phyloP scores from a whole-genome alignment of 2,888 invertebrate genomes.

The Mythimna vitellina region DNA sequence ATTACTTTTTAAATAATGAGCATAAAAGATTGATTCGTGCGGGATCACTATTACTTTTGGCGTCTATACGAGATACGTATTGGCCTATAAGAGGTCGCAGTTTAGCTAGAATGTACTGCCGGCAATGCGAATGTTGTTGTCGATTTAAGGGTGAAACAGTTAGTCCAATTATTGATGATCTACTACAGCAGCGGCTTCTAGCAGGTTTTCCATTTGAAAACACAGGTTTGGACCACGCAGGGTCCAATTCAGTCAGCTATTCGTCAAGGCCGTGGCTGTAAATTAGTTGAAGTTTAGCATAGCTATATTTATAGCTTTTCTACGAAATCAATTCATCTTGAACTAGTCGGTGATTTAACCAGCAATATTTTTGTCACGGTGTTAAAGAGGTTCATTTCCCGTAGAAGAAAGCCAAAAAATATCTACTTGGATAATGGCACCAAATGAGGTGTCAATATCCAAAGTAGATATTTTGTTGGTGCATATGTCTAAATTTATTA shows the following conservation, averaged over 20 bases:
- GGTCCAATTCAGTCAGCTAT: neutral
- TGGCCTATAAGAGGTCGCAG: too few species aligned
- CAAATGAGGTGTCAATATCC: too few species aligned
- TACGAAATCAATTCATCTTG: slow-evolving; percentile 1
- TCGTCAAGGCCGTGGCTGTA: neutral
- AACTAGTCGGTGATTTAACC: slow-evolving; percentile 3
- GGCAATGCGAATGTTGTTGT: too few species aligned
- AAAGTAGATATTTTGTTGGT: neutral
- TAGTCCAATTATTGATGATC: too few species aligned
- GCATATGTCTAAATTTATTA: slow-evolving; percentile 9
- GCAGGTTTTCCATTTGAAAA: neutral
- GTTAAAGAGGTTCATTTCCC: neutral
- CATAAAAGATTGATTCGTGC: too few species aligned
- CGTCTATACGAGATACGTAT: too few species aligned
- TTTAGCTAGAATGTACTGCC: too few species aligned
- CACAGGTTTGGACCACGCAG: neutral
- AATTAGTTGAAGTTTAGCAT: too few species aligned
- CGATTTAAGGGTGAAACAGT: too few species aligned
- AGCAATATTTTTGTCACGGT: neutral
- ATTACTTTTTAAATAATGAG: too few species aligned
- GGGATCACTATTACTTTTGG: too few species aligned
- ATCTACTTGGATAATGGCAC: neutral
- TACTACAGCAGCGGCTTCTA: too few species aligned
- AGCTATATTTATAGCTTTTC: neutral
- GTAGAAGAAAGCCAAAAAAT: neutral